Percentiles rank a stretch among this genome's conserved stretches.
Evolutionary conservation across 2,113 vertebrate genomes (phyloP).

Genomic region (Caretta caretta): DNA sequence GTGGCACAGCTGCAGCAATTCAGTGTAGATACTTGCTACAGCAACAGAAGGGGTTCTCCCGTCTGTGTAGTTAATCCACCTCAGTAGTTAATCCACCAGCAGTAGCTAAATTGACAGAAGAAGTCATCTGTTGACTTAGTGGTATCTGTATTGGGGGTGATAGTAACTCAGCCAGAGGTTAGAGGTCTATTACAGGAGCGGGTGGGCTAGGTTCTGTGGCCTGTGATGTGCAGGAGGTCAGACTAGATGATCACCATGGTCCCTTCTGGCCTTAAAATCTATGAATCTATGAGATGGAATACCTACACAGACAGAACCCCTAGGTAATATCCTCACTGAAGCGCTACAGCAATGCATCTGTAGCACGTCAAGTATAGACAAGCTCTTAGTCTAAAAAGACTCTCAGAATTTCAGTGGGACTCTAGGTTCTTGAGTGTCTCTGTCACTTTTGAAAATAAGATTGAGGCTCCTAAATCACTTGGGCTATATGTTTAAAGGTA

Average conservation of each 20-base stretch:
- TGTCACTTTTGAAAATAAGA: background rate
- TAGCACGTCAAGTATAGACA: no score
- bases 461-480: background rate
- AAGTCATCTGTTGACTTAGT: background rate
- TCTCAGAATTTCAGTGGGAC: background rate
- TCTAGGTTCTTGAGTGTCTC: background rate
- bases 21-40: background rate
- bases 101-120: background rate
- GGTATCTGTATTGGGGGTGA: background rate
- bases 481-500: background rate
- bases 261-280: background rate
- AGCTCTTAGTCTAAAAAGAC: background rate
- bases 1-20: background rate
- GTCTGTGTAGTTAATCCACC: background rate
- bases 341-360: accelerated
- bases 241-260: background rate
- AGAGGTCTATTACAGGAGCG: no score
- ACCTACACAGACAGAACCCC: no score
- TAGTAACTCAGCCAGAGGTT: no score
- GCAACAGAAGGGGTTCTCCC: background rate
- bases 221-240: no score
- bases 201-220: no score
- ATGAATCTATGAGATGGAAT: no score
- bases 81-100: background rate
- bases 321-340: no score